These are phyloP conservation scores for Cantharis rustica DNA, from an alignment of 2,888 invertebrate species.

Conservation along the genomic window DNA sequence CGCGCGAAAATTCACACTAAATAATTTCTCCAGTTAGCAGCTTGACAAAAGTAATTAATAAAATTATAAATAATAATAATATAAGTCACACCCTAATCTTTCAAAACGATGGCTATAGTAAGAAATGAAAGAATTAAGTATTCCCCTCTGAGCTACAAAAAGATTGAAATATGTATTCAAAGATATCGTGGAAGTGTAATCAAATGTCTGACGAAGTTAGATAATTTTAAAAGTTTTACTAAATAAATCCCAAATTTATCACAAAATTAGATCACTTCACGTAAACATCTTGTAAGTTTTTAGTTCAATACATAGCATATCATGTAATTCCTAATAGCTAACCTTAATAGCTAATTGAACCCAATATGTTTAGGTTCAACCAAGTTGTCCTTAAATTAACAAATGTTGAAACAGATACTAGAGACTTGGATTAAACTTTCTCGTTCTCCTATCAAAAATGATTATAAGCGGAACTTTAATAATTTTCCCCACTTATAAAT, in stretches of 20 bases:
- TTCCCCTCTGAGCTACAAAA: not conserved
- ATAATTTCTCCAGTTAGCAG: no score
- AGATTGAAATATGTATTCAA: not conserved
- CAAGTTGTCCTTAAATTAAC: not conserved
- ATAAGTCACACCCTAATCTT: not conserved
- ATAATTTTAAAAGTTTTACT: not conserved
- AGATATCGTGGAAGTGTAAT: not conserved
- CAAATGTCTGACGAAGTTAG: not conserved
- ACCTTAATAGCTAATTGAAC: not conserved
- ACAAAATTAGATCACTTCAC: not conserved
- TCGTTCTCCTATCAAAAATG: not conserved
- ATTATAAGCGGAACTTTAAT: not conserved
- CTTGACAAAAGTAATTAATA: no score
- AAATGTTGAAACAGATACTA: not conserved
- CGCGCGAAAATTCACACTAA: no score
- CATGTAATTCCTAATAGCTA: not conserved
- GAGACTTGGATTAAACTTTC: not conserved
- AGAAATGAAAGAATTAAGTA: no score
- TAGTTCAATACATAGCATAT: not conserved
- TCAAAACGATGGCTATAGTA: not conserved
- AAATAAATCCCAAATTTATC: not conserved
- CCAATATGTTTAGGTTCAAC: not conserved
- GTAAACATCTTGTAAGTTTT: not conserved
- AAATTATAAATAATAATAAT: no score
- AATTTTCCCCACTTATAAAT: not conserved